Evolutionary conservation across 2,113 vertebrate species (phyloP).

Genomic region (Amblyopsis rosae): DNA sequence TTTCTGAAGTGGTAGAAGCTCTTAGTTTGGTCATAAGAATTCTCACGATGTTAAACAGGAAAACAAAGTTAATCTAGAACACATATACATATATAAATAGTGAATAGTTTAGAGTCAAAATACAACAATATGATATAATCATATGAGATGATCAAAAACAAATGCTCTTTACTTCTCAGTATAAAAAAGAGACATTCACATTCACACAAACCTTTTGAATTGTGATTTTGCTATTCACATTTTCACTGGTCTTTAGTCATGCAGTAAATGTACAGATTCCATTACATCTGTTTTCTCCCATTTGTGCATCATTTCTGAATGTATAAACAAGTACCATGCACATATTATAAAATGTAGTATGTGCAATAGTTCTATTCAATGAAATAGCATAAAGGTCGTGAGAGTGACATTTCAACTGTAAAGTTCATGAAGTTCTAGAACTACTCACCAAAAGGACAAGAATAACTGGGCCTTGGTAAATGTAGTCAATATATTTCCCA

Average conservation of each 20-base stretch:
- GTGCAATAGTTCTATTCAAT: background rate
- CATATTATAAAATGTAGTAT: background rate
- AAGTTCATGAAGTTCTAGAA: background rate
- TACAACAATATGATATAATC: background rate
- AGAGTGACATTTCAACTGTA: background rate
- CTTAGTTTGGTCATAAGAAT: conserved; percentile 97
- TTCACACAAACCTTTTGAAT: too few species aligned
- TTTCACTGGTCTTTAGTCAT: too few species aligned
- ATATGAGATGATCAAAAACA: too few species aligned
- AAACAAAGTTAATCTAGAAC: conserved; percentile 94
- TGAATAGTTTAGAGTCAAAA: background rate
- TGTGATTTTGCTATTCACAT: too few species aligned
- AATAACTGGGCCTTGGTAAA: conserved; percentile 97
- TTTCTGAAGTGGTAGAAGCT: conserved; percentile 96
- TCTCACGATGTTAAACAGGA: conserved; percentile 98
- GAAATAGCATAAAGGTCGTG: background rate
- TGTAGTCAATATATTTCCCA: conserved; percentile 95
- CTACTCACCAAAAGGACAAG: conserved; percentile 91
- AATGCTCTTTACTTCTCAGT: too few species aligned
- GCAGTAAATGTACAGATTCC: background rate
- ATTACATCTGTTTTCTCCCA: conserved; percentile 18
- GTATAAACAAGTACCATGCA: background rate
- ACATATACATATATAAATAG: conserved; percentile 27
- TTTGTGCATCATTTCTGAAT: background rate
- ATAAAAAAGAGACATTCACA: too few species aligned